Evolutionary conservation across 2,113 vertebrate species (phyloP), one percentile per base, ranked within the genome.

Genomic region (Albula goreensis): DNA sequence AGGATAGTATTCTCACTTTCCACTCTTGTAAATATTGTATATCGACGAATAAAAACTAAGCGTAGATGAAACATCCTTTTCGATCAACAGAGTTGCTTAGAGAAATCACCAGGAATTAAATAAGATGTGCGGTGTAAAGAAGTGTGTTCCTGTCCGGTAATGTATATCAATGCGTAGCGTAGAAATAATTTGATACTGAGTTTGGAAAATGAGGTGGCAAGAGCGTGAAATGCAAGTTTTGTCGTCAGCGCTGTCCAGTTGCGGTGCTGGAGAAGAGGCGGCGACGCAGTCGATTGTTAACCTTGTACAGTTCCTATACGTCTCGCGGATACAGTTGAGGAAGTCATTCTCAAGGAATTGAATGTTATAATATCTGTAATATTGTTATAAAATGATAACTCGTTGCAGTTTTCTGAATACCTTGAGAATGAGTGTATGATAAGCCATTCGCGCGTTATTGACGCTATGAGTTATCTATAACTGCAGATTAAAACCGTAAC

Each of bases 261-360:
- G 81, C 52, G 81, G 82, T 78, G 80, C 87, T 87, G 78, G 88
- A 89, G 81, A 41, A 12, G 81, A 81, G 70, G 77, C 86, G 63
- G 50, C 70, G 63, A 88, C 52, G 82, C 50, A 57, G 74, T 82
- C 4, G 79, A 12, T 48, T 19, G 70, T 49, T 86, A 66, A 78
- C 83, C 60, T 83, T 86, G 66, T 51, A 84, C 57, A 84, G 84
- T 86, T 49, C 19, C 50, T 74, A 56, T 51, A 31, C 79, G 63
- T 56, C 52, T 25, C 80, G 56, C 77, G 2, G 31, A 50, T 22
- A 22, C 82, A 15, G 70, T 74, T 31, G 70, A 22, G 31, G 10
- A 74, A 74, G 70, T 74, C n/a, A 74, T 31, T 74, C 22, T 74
- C 22, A 31, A 74, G 22, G 22, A 74, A 25, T 74, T n/a, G 8